Base-by-base conservation (phyloP, 1,140 invertebrate genomes). In the Heliconius congener region DNA sequence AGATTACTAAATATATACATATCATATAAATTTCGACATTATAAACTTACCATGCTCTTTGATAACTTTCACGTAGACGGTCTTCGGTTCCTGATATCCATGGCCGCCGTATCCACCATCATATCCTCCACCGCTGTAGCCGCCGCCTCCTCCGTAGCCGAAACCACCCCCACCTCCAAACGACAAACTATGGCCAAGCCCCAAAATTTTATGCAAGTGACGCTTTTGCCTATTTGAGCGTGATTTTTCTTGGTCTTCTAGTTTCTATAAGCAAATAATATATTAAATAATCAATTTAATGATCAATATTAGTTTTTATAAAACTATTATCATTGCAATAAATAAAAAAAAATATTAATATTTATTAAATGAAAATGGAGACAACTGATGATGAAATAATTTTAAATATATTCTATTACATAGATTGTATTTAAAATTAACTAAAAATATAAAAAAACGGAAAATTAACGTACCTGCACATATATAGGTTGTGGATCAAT, bases 401-500 rank as follows among this genome's bases (percentile, higher is more conserved):
- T 55, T 55, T 1, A 55, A 55, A 55, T 55, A 8, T n/a, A 55
- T n/a, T 55, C 5, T 1, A 57, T 23, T 57, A 57, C 55, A 57
- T 19, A 23, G 50, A 18, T 52, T 19, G 13, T 57, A n/a, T 57
- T 23, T n/a, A n/a, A 57, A 23, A 57, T n/a, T 72, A 9, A 9
- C 19, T 42, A 39, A 37, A 70, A 70, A 50, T 30, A 11, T n/a
- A 27, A 19, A 72, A 39, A n/a, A 6, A n/a, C 5, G 50, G 18
- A 16, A 77, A 71, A 50, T 23, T 18, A 16, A 34, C 27, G 57
- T 82, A 94, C 93, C 91, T 93, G 86, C n/a, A 94, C 93, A 71
- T 94, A 93, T 81, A 94, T 92, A 16, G 92, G 93, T 74, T 89
- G 83, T 9, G 86, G 87, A 75, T 89, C 88, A n/a, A 86, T 81